Evolutionary conservation across 2,797 vertebrate genomes (phyloP).

Genomic region (Spinibarbus caldwelli): DNA sequence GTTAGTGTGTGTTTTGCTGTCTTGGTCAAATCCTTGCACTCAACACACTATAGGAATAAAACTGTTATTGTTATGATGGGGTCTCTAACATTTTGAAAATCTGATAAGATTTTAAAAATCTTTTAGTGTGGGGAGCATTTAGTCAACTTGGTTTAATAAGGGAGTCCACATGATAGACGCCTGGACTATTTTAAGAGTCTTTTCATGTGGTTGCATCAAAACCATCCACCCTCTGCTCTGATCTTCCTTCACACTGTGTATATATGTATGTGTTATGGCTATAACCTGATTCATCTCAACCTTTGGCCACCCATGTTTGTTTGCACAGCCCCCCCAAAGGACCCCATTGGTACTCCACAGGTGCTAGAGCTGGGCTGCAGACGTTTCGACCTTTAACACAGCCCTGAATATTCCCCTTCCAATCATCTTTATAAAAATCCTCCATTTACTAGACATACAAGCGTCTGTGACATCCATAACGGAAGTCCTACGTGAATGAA

Average conservation of each 20-base stretch:
- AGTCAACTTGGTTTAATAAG: not conserved
- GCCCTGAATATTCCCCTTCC: not conserved
- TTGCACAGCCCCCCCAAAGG: constrained; percentile 20
- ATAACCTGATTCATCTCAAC: constrained; percentile 37
- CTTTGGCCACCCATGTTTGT: constrained; percentile 20
- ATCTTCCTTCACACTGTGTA: constrained; percentile 14
- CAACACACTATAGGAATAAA: not conserved
- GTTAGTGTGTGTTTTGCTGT: no score
- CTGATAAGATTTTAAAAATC: not conserved
- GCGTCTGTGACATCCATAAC: not conserved
- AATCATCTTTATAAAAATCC: not conserved
- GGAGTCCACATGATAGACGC: not conserved
- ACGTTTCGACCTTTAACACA: not conserved
- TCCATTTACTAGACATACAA: not conserved
- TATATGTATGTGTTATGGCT: not conserved
- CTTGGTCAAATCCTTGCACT: no score
- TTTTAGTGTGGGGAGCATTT: not conserved
- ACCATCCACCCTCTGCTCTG: not conserved
- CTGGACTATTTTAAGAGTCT: constrained; percentile 27
- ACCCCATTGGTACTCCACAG: no score
- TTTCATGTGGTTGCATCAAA: constrained; percentile 40
- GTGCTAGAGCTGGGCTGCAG: no score
- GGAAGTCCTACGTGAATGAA: not conserved
- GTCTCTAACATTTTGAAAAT: not conserved
- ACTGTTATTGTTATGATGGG: not conserved